Base-by-base conservation (phyloP, 37 sponge, comb jelly and placozoan genomes). In the Lycopodina hypogea region DNA sequence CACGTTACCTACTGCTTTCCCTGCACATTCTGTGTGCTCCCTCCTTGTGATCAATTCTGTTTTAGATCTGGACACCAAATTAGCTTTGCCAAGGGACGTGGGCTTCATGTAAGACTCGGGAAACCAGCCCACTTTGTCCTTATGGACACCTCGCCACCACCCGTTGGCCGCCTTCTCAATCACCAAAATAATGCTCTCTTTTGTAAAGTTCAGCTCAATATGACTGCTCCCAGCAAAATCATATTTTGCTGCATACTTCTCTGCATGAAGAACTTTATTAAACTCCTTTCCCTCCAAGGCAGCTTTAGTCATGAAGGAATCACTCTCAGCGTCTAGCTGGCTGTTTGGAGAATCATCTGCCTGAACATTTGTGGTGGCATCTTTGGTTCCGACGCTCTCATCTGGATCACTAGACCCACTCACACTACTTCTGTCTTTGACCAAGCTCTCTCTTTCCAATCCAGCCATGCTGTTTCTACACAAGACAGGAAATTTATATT, bases 131-230 rank as follows among this genome's bases (percentile, higher is more conserved):
- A 75, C 78, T 30, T 37, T 29, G 29, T 72, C 93, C 35, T 75
- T 74, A 57, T 75, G 59, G 33, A 73, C 51, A 7, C 89, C 89
- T 73, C 83, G 72, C 89, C 89, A 89, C 89, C 89, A 89, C 3
- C 89, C 89, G 32, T 57, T 75, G 19, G 79, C 84, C 2, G 81
- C 52, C 62, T 76, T 79, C 79, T 93, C 90, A n/a, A 89, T 21
- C 56, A 93, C 82, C 56, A 21, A 64, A 19, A 93, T 81, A 9
- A 82, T 45, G 34, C 80, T 84, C 6, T 89, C 93, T 37, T 39
- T 66, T 50, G 55, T 74, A 35, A 93, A 77, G 1, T 42, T 32
- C 32, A 93, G 65, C 68, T 93, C 89, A n/a, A 77, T 59, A 2
- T 81, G 86, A 51, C 64, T 72, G 6, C 42, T 24, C 2, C 85